Base-by-base conservation (phyloP, 2,113 vertebrate genomes). In the Malurus melanocephalus region DNA sequence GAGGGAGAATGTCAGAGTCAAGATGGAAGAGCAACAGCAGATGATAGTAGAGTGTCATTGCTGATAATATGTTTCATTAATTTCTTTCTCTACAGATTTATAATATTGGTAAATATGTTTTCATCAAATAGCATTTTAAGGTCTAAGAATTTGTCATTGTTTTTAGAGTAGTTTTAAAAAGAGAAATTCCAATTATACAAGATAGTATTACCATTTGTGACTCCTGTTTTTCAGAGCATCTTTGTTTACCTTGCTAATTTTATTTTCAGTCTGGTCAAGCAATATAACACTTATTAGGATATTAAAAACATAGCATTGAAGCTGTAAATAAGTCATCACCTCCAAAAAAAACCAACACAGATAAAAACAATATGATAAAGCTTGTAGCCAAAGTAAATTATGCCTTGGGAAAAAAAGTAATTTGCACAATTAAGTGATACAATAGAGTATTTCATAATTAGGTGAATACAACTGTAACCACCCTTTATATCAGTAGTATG, bases 401-500 rank as follows among this genome's bases (percentile, higher is more conserved):
- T 88, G 78, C 56, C 73, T 61, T 67, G 51, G 59, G 86, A 83
- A 94, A 83, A 91, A 96, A 81, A 8, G 26, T 76, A 92, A 90
- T 89, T 88, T 95, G 77, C 67, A 93, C 61, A 86, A 94, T 97
- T 96, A 96, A 67, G 71, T 42, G 85, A 56, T 93, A 95, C 85
- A 96, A 96, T 92, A 89, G 89, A 93, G 80, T 92, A 60, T 78
- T 95, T 82, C 79, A 72, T 95, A 96, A 97, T 97, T 95, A 96
- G 90, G 87, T 95, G 80, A 95, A 84, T 92, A 89, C 74, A 93
- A 93, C 83, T 90, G 92, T 95, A 96, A 95, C 96, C 90, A 94
- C 93, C 84, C 85, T 96, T 97, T 96, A 96, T 97, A 96, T 96
- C 96, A 93, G 87, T 91, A 88, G 85, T 84, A 95, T 94, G 89